phyloP scores from a whole-genome alignment of 2,797 vertebrate genomes.

The Sebastes elongatus region DNA sequence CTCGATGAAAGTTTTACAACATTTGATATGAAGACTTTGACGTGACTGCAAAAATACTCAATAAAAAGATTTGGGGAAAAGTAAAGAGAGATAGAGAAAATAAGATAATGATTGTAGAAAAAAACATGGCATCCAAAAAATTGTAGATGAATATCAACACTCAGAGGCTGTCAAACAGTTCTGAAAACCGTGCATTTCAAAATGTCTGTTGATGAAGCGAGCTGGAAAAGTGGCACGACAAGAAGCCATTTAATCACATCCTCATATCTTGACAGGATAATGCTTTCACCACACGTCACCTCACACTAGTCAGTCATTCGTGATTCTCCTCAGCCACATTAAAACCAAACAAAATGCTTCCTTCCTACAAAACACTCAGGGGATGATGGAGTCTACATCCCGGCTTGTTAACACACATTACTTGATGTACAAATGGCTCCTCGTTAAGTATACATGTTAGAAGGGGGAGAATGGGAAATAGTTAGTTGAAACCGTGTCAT shows the following conservation, averaged over 20 bases:
- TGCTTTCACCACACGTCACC: neutral
- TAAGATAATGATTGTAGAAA: rapidly evolving
- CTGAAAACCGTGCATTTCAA: neutral
- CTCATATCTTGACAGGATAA: neutral
- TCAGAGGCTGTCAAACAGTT: neutral
- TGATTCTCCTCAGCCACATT: slow-evolving; percentile 14
- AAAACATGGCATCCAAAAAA: neutral
- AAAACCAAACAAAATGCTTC: slow-evolving; percentile 26
- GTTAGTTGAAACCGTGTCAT: slow-evolving; percentile 34
- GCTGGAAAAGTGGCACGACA: neutral
- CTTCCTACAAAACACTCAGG: neutral
- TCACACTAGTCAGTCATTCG: slow-evolving; percentile 8
- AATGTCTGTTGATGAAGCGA: neutral
- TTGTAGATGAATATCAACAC: neutral
- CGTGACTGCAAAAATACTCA: too few species aligned
- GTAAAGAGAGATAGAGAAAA: neutral
- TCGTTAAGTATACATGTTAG: slow-evolving; percentile 3
- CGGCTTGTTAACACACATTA: neutral
- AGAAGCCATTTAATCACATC: slow-evolving; percentile 9
- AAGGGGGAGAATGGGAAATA: neutral
- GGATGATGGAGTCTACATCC: slow-evolving; percentile 8
- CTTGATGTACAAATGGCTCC: slow-evolving; percentile 14
- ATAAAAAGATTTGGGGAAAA: neutral
- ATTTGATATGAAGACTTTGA: too few species aligned
- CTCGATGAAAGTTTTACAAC: too few species aligned